phyloP scores from a whole-genome alignment of 2,113 vertebrate species.

The Psephotus haematonotus region DNA sequence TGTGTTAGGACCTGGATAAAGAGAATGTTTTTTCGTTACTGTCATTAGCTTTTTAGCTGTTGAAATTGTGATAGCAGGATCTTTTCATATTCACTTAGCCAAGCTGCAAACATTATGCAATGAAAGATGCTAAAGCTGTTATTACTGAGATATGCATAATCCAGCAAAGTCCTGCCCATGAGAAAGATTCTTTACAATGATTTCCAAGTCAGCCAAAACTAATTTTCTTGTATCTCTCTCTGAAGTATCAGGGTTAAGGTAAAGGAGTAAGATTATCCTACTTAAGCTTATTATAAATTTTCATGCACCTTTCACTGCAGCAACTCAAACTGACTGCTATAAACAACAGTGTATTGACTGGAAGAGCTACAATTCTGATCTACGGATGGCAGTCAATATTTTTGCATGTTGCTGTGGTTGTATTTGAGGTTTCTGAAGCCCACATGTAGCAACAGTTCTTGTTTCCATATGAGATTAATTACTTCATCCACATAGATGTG shows the following conservation, averaged over 20 bases:
- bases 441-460: background rate
- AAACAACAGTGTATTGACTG: background rate
- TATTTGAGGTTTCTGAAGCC: background rate
- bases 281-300: background rate
- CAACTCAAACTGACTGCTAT: background rate
- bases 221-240: background rate
- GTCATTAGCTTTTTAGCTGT: background rate
- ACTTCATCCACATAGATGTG: background rate
- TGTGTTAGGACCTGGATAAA: background rate
- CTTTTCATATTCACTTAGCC: background rate
- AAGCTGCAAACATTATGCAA: background rate
- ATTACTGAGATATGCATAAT: background rate
- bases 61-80: background rate
- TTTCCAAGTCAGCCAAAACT: background rate
- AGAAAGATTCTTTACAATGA: background rate
- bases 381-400: background rate
- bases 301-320: background rate
- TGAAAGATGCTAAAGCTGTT: background rate
- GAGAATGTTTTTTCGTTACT: background rate
- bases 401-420: background rate
- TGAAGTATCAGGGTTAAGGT: background rate
- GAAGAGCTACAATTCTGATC: background rate
- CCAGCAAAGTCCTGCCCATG: rapidly evolving
- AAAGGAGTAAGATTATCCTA: background rate
- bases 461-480: background rate